Evolutionary conservation across 1,140 invertebrate species (phyloP), one percentile per base, ranked within the genome.

Genomic region (Bombus ignitus): DNA sequence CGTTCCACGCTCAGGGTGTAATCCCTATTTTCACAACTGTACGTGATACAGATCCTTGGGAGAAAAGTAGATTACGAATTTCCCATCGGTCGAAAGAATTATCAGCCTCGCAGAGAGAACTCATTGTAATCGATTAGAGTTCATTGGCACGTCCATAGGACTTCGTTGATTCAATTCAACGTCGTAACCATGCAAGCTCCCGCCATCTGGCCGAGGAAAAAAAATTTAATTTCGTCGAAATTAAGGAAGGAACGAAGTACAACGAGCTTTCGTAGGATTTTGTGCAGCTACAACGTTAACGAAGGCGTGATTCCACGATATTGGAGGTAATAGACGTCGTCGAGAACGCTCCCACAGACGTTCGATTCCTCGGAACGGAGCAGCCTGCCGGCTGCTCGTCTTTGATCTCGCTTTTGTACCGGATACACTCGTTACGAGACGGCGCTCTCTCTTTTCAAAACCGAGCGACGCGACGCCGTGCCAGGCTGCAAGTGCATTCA

Each of bases 361-460:
- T 79, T 87, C 70, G 86, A 78, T 81, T 72, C 62, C 78, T 82
- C 81, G 66, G 44, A 37, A 47, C 66, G 47, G 65, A 62, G 71
- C 77, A 80, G 32, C 44, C 62, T n/a, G 62, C 62, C 68, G 53
- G 66, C 22, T 59, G n/a, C n/a, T 42, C 62, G 65, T 74, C 88
- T 90, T 91, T 91, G 90, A 89, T 91, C 90, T 91, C 89, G 57
- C 70, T 83, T 83, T 87, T 79, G 88, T 86, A 87, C 90, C 88
- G 91, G 90, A 92, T 90, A 89, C 79, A 74, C 88, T 91, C 75
- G 87, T 92, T 90, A 86, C 66, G 71, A 57, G 71, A 59, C 68
- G 28, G 57, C 42, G 28, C 59, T 57, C 71, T 79, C 65, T 79
- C 35, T 84, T 68, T 81, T 87, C 65, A 37, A 72, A 85, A 82